Conservation (phyloP, 2,888 invertebrate species). For the Mythimna albipuncta region DNA sequence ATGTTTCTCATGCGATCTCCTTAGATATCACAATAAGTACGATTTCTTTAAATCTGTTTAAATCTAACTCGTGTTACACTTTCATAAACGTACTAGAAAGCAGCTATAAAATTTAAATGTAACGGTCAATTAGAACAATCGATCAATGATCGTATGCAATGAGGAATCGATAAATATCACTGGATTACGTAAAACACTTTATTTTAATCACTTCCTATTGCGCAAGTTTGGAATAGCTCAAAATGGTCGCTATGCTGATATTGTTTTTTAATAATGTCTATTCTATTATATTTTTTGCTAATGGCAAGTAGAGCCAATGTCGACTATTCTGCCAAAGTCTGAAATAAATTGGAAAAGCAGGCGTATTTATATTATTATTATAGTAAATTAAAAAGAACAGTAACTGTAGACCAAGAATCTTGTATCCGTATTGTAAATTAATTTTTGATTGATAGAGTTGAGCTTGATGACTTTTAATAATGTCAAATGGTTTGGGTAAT, state of each 20-base stretch:
- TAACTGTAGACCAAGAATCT: no score
- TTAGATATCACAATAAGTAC: background rate
- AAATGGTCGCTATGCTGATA: background rate
- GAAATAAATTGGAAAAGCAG: no score
- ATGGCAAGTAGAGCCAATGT: no score
- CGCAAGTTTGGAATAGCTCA: constrained; percentile 22
- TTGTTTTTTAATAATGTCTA: background rate
- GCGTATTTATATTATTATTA: no score
- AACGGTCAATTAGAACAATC: constrained; percentile 62
- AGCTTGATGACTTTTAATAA: no score
- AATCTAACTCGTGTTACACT: constrained; percentile 43
- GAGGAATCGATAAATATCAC: constrained; percentile 63
- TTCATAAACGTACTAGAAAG: constrained; percentile 63
- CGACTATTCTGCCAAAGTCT: no score
- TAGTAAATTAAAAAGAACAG: no score
- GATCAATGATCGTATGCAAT: constrained; percentile 59
- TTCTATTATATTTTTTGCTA: no score
- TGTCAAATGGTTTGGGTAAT: no score
- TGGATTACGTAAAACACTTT: constrained; percentile 53
- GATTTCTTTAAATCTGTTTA: constrained; percentile 8
- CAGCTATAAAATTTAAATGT: constrained; percentile 48
- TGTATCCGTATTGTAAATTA: no score
- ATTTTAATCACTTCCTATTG: constrained; percentile 54
- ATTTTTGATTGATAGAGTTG: no score
- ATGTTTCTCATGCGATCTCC: background rate